Base-by-base conservation (phyloP, 2,113 vertebrate genomes). In the Maccullochella peelii region DNA sequence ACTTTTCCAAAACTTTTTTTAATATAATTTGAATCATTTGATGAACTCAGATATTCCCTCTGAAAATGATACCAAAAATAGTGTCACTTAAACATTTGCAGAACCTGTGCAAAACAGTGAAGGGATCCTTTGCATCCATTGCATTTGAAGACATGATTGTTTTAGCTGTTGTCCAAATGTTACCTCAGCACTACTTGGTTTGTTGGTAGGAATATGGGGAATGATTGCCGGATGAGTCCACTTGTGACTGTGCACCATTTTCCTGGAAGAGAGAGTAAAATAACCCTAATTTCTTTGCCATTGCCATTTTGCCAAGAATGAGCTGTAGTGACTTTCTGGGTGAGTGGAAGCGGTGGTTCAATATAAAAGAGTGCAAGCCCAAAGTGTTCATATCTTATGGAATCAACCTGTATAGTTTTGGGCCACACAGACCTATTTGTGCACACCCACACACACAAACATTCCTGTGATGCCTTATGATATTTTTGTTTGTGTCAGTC, bases 31-130 rank as follows among this genome's bases (percentile, higher is more conserved):
- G 95, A 96, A 97, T 97, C 95, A 88, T 91, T 87, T 96, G 96
- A 95, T 97, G 96, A 97, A 97, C 95, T 96, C 95, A 97, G 96
- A 96, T 95, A 95, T 95, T 83, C 27, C 95, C 97, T 96, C 96
- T 96, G 96, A 96, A 98, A 97, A 96, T 96, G 96, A 97, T 97
- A 96, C 96, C 96, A 97, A 98, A 97, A 98, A 98, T 97, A 97
- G 96, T 97, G 95, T 97, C 94, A 95, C 96, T 96, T 96, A 96
- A 97, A 97, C 96, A 96, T 90, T 94, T 97, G 97, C 96, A 97
- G 96, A 97, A 97, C 96, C 96, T 97, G 97, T 97, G 96, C 97
- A 98, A 98, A 97, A 97, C 95, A 95, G 96, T 96, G 96, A 97
- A 96, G 87, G 95, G 96, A 96, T 97, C 96, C 95, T 96, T 96